Base-by-base conservation (phyloP, 2,888 invertebrate species). In the Nomada hirtipes region DNA sequence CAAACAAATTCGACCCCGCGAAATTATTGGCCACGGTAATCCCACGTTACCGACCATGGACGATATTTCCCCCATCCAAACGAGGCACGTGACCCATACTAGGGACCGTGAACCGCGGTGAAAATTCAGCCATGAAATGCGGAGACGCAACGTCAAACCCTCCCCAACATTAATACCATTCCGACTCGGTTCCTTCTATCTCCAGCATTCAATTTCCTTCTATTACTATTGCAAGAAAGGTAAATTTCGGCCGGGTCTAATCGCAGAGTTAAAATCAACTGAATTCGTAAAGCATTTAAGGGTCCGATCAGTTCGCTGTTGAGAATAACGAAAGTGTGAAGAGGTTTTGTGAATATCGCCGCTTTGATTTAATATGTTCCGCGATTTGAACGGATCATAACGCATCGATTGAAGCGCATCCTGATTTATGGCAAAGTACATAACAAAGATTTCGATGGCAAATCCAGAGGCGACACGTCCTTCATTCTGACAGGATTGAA, bases 1-100 rank as follows among this genome's bases (percentile, higher is more conserved):
- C 90, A 91, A 91, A 91, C 90, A 90, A 90, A 90, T 90, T 90
- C 85, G 87, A 88, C 87, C 85, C 85, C 88, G 91, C 76, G 83
- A 76, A 90, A 90, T 86, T 91, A 89, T 90, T 91, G 90, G 87
- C 90, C 88, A 75, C 70, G 80, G 64, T 89, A 89, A 91, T 90
- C 89, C 86, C 86, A 88, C 86, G 86, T 86, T 81, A 63, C 82
- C 83, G 73, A 61, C 79, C 74, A 55, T 42, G 77, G 91, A 90
- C 91, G 88, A 91, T 87, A 88, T 67, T 90, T 90, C 84, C 82
- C 15, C 90, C 69, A 67, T 83, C 81, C 67, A 42, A 55, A 57
- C 42, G 44, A 76, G 52, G 78, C 85, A 87, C 87, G 87, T 85
- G 87, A 87, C 87, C 83, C 76, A 60, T 70, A 68, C 67, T 52